These are phyloP conservation scores for Lydus trimaculatus DNA, from an alignment of 2,888 invertebrate species.

Conservation along the genomic window DNA sequence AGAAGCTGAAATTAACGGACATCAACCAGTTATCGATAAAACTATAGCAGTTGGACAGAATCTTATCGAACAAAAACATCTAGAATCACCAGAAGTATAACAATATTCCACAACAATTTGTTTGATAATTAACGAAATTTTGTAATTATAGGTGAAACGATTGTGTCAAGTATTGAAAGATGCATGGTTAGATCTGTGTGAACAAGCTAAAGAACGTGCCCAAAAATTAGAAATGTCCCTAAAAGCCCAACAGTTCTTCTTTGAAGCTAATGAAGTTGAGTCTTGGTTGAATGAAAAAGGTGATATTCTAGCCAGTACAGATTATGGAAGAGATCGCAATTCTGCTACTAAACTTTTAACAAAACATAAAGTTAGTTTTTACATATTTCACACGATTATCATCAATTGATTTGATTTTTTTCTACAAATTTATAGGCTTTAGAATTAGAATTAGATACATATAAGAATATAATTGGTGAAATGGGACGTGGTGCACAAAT, in stretches of 20 bases:
- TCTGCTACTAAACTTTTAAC: conserved; percentile 92
- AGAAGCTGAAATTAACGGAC: conserved; percentile 86
- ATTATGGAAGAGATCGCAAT: conserved; percentile 89
- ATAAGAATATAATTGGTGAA: conserved; percentile 89
- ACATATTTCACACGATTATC: background rate
- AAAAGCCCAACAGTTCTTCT: conserved; percentile 90
- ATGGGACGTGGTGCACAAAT: conserved; percentile 87
- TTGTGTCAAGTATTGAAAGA: conserved; percentile 76
- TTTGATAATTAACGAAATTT: conserved; percentile 4
- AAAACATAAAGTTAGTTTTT: conserved; percentile 80
- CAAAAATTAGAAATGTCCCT: conserved; percentile 84
- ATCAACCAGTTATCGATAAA: conserved; percentile 84
- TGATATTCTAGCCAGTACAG: conserved; percentile 80
- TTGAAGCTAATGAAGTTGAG: conserved; percentile 91
- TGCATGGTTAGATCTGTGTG: conserved; percentile 78
- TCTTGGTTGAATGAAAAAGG: conserved; percentile 91
- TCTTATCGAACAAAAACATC: conserved; percentile 79
- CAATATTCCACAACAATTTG: conserved; percentile 3
- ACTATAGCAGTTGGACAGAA: conserved; percentile 80
- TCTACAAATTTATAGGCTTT: conserved; percentile 69
- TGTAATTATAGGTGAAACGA: conserved; percentile 69
- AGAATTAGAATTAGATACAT: conserved; percentile 89
- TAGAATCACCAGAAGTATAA: conserved; percentile 76
- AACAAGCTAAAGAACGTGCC: conserved; percentile 74
- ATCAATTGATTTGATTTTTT: background rate